Base-by-base conservation (phyloP, 2,113 vertebrate genomes). In the Epinephelus lanceolatus region DNA sequence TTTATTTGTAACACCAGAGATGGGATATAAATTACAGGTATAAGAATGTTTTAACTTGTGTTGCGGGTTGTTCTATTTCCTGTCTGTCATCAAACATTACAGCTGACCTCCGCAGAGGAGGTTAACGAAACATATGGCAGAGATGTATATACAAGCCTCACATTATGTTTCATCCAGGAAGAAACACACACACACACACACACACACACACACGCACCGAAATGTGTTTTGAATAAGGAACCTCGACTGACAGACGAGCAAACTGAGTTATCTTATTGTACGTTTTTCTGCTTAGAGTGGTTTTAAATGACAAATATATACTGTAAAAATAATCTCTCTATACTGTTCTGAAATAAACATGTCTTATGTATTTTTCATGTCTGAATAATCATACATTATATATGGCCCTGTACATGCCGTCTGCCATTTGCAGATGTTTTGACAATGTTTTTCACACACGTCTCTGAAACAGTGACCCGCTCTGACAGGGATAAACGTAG, bases 401-500 rank as follows among this genome's bases (percentile, higher is more conserved):
- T 57, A 37, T 37, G 19, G 3, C 21, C 40, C 4, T n/a, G 3
- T 30, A 51, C 49, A 68, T 68, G 40, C 40, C 1, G 6, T 11
- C 63, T 42, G 70, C 15, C 25, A 70, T 72, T 42, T 76, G 68
- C 45, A 45, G 30, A 72, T 71, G 30, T 76, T 82, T 60, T 74
- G 85, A 85, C 62, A 73, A 49, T 71, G 14, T 21, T 33, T 40
- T 65, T 80, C 23, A 13, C 65, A 78, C 13, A 19, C 19, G 56
- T 66, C 25, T 65, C 11, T 62, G n/a, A 53, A 45, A 53, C 55
- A 57, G 55, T 71, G 62, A 87, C 76, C 82, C 19, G 42, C 25
- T 60, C 63, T 81, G 78, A 81, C 65, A 59, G 76, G 81, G 19
- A 88, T 60, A 75, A 84, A 74, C 52, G 67, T 60, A 76, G 60